Base-by-base conservation (phyloP, 1,140 invertebrate genomes). In the Paralvinella palmiformis region DNA sequence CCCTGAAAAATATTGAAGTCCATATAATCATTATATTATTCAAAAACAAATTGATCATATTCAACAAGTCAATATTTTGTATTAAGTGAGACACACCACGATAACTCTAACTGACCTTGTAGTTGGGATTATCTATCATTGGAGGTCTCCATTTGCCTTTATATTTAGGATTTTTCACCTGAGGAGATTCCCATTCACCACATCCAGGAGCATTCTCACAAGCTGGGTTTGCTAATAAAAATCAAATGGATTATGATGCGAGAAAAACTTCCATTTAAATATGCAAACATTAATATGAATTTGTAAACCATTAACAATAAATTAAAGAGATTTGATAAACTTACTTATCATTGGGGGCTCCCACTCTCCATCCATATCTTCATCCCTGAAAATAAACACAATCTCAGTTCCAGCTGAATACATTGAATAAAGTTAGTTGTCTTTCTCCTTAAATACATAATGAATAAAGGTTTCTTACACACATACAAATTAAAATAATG, bases 281-380 rank as follows among this genome's bases (percentile, higher is more conserved):
- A 17, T 35, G 29, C 22, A 62, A 50, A n/a, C n/a, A 50, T 64
- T 37, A 5, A 59, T 20, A 24, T 58, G 3, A 13, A 22, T 3
- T 24, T 48, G 24, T 32, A n/a, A 57, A 57, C 52, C 24, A 4
- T 37, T 17, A 24, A 63, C 1, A 22, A 63, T 0, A 13, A 45
- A 61, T 61, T 17, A 41, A 15, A 33, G n/a, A 13, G 29, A n/a
- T 20, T n/a, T 45, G 58, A 29, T n/a, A 6, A 59, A 72, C 73
- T 72, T 73, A 81, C 80, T 76, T 33, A 98, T 88, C 58, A 94
- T 83, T 0, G 95, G 91, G 20, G 96, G 88, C 81, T 99, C 96
- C 95, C 96, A 99, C 79, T 92, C 90, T 0, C 96, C 96, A 83
- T 99, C 96, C 88, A 98, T 98, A 68, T 96, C 93, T 53, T 90